Base-by-base conservation (phyloP, 1,140 invertebrate species). In the Trypoxylus dichotomus region DNA sequence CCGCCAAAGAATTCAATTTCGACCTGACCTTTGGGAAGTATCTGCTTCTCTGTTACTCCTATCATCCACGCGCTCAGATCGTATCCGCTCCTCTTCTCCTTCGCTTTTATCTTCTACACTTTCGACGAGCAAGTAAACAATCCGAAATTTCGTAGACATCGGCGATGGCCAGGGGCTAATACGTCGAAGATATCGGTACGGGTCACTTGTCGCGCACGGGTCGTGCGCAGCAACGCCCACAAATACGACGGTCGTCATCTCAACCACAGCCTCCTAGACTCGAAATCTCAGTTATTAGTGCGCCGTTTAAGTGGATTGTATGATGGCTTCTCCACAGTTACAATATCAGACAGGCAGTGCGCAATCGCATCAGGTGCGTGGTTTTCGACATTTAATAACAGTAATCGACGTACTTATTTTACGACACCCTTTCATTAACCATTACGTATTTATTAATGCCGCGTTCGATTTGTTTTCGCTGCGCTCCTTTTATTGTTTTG, bases 231-330 rank as follows among this genome's bases (percentile, higher is more conserved):
- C 75, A 68, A 80, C 80, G 81, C 81, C 81, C 78, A 81, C 81
- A 80, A 81, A 82, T 78, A 80, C 80, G 74, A 79, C 80, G 80
- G 82, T 83, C 82, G 79, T 83, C 83, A 81, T 83, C 81, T 80
- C 79, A 29, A 74, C 58, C 76, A 76, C 76, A 75, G 60, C 73
- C 81, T 77, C 78, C 77, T 77, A 79, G 79, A 80, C 80, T 80
- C 81, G 83, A 68, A 74, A 85, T 84, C 83, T 84, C 83, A 84
- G 83, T 85, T 85, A 85, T 85, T 85, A 85, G 83, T 83, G 81
- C 81, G 81, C 82, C 80, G 83, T 83, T 84, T 85, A 83, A 84
- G 83, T 84, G 84, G 80, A 72, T 77, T 76, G 80, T 79, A 84
- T 84, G 83, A 84, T 85, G 84, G 83, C 83, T 79, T 82, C 84